Percentiles rank a stretch among this genome's conserved stretches.
Conservation (phyloP, 1,140 invertebrate genomes). For the Pentalonia nigronervosa region DNA sequence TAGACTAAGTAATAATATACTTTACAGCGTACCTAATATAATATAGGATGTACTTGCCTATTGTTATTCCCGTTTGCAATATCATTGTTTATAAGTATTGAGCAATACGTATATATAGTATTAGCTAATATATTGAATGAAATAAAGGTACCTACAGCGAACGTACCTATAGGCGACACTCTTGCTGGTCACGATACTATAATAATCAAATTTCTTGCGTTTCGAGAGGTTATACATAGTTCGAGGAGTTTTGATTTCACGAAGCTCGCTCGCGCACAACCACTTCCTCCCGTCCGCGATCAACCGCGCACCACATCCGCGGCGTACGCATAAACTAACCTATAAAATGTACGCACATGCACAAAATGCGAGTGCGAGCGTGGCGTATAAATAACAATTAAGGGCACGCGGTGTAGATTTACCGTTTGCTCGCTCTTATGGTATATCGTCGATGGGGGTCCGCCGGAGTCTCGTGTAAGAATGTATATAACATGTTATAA, state of each 20-base stretch:
- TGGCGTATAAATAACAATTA: constrained; percentile 25
- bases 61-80: too few relatives aligned
- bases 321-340: background rate
- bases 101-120: too few relatives aligned
- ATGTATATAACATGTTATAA: background rate
- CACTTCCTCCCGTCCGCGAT: background rate
- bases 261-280: background rate
- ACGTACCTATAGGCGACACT: background rate
- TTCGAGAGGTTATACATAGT: background rate
- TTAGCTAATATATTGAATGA: too few relatives aligned
- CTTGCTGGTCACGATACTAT: background rate
- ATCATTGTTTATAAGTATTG: too few relatives aligned
- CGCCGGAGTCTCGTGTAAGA: background rate
- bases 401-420: constrained; percentile 23
- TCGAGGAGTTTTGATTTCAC: background rate
- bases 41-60: too few relatives aligned
- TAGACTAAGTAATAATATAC: too few relatives aligned
- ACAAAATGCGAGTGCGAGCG: background rate
- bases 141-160: too few relatives aligned
- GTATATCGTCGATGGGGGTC: constrained; percentile 30
- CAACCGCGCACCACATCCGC: constrained; percentile 8
- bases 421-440: background rate
- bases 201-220: background rate
- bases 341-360: too few relatives aligned
- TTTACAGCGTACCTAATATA: too few relatives aligned